Conservation (phyloP, 2,113 vertebrate species). For the Toxotes jaculatrix region DNA sequence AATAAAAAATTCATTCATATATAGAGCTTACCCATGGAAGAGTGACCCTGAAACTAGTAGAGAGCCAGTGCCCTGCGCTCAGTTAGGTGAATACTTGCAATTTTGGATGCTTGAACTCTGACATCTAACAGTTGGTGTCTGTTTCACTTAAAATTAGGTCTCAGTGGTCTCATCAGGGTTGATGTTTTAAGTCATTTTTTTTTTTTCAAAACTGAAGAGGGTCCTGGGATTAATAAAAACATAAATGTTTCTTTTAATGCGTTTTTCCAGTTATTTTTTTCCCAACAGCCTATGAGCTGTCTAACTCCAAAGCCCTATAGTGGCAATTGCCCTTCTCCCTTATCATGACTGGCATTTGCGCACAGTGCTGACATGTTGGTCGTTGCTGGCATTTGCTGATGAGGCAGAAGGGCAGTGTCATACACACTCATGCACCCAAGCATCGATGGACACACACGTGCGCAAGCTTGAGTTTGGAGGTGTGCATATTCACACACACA, state of each 20-base stretch:
- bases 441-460: conserved; percentile 15
- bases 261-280: not conserved
- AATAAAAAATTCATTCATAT: not conserved
- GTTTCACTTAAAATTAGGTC: not conserved
- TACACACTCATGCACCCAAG: conserved; percentile 35
- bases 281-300: conserved; percentile 34
- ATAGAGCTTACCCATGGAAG: not conserved
- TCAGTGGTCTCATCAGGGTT: not conserved
- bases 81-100: not conserved
- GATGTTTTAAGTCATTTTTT: not conserved
- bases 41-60: not conserved
- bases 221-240: not conserved
- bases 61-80: not conserved
- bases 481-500: not conserved
- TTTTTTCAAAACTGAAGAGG: not conserved
- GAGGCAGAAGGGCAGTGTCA: conserved; percentile 67
- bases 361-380: conserved; percentile 72
- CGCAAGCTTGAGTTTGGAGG: conserved; percentile 3
- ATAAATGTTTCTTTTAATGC: conserved; percentile 19
- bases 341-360: conserved; percentile 78
- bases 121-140: not conserved
- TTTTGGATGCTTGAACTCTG: not conserved
- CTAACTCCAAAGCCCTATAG: conserved; percentile 53
- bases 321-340: conserved; percentile 68
- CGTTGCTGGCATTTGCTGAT: conserved; percentile 78